Conservation (phyloP, 2,797 vertebrate genomes). For the Halcyon leucocephala region DNA sequence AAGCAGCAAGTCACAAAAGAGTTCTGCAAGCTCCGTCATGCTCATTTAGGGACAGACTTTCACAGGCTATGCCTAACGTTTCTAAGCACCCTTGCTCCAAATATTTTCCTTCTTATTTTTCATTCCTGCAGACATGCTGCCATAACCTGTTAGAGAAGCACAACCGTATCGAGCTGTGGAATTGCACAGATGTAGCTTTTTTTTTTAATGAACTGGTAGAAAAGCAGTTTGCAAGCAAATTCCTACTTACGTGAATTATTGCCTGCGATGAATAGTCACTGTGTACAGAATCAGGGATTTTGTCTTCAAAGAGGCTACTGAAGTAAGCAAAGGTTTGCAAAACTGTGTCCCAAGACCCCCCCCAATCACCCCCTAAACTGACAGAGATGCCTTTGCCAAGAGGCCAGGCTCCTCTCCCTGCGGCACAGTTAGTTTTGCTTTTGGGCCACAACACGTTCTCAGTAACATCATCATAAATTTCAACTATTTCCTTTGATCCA, state of each 20-base stretch:
- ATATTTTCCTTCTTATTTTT: neutral
- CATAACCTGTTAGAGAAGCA: neutral
- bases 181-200: neutral
- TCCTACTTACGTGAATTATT: neutral
- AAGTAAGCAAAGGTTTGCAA: neutral
- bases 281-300: neutral
- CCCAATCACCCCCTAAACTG: neutral
- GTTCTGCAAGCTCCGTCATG: neutral
- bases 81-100: neutral
- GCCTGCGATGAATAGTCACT: neutral
- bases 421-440: neutral
- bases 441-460: neutral
- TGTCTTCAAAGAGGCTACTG: neutral
- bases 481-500: neutral
- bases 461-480: neutral
- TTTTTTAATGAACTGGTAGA: neutral
- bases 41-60: neutral
- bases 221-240: neutral
- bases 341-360: neutral
- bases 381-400: neutral
- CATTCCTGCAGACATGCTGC: neutral
- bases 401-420: neutral
- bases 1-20: conserved; percentile 3
- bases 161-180: rapidly evolving
- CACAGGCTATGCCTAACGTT: neutral